These are phyloP conservation scores for Amphilophus citrinellus DNA, from an alignment of 2,113 vertebrate genomes.

Conservation along the genomic window DNA sequence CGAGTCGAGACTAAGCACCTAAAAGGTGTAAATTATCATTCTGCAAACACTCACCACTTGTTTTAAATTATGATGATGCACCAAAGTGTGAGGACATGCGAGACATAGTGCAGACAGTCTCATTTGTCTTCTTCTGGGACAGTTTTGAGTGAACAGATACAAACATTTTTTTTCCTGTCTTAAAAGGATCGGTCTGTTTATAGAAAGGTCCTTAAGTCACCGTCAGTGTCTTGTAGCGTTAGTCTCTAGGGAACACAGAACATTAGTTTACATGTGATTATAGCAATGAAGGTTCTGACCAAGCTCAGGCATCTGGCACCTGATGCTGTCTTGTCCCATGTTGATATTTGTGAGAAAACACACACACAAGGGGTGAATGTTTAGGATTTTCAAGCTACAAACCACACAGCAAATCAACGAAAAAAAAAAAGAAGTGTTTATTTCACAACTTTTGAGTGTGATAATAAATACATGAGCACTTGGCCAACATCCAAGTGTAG, in stretches of 20 bases:
- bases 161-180: neutral
- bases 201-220: constrained; percentile 24
- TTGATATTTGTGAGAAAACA: constrained; percentile 38
- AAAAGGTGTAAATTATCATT: neutral
- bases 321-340: neutral
- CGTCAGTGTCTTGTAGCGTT: constrained; percentile 44
- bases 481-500: constrained; percentile 49
- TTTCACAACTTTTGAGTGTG: constrained; percentile 77
- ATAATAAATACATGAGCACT: constrained; percentile 91
- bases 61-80: neutral
- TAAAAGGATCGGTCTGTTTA: constrained; percentile 16
- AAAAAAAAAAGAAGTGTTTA: constrained; percentile 80
- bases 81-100: neutral
- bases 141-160: neutral
- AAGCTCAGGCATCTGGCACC: constrained; percentile 39
- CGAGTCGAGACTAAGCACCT: neutral
- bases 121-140: neutral
- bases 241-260: constrained; percentile 39
- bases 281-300: constrained; percentile 31
- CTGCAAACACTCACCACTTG: neutral
- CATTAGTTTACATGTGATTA: constrained; percentile 33
- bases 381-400: constrained; percentile 34
- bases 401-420: constrained; percentile 51
- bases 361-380: neutral
- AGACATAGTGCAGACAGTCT: neutral